These are phyloP conservation scores for Megaceryle maxima DNA, from an alignment of 2,113 vertebrate species.

Conservation along the genomic window DNA sequence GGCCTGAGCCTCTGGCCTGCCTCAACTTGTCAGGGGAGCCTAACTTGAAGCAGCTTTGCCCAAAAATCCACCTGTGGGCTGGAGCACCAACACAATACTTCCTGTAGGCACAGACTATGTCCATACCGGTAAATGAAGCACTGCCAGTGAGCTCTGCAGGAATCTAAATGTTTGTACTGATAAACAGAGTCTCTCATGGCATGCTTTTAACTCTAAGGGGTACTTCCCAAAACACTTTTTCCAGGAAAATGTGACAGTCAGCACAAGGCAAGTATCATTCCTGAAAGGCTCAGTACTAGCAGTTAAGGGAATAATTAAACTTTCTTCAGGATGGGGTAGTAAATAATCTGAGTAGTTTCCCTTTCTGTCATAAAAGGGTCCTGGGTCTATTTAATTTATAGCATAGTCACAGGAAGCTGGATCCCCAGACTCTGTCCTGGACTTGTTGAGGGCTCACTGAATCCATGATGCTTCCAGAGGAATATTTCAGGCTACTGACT, in stretches of 20 bases:
- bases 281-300: background rate
- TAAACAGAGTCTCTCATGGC: background rate
- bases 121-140: background rate
- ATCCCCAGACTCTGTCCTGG: background rate
- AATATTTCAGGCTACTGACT: background rate
- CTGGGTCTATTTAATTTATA: background rate
- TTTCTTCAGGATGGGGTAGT: background rate
- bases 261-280: background rate
- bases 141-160: accelerated
- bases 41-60: background rate
- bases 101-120: background rate
- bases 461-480: background rate
- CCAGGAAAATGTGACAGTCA: background rate
- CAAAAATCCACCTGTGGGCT: background rate
- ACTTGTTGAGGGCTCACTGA: background rate
- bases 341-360: background rate
- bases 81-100: background rate
- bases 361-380: background rate
- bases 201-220: background rate
- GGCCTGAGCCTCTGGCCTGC: accelerated
- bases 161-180: background rate
- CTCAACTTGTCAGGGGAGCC: background rate
- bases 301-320: background rate
- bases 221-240: background rate
- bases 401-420: background rate